A percentile compares a stretch with the other conserved stretches of the same genome.
These are phyloP conservation scores for Metalampra italica DNA, from an alignment of 2,888 invertebrate species.

Conservation along the genomic window DNA sequence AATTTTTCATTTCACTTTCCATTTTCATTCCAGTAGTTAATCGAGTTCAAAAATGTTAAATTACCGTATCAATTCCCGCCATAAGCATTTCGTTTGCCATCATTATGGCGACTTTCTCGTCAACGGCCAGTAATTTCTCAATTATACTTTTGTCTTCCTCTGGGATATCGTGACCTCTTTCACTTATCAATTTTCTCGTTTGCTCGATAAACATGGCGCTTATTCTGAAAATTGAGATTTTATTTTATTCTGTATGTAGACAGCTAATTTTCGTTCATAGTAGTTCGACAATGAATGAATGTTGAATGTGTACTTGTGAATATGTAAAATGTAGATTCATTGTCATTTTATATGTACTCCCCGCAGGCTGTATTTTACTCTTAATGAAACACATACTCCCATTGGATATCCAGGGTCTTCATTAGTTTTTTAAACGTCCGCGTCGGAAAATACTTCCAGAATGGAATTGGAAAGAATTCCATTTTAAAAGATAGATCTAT, in stretches of 20 bases:
- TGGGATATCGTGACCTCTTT: slow-evolving; percentile 47
- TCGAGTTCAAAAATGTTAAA: not conserved
- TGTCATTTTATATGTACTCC: too few species aligned
- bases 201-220: slow-evolving; percentile 50
- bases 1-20: too few species aligned
- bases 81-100: slow-evolving; percentile 85
- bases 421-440: slow-evolving; percentile 50
- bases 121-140: slow-evolving; percentile 80
- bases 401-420: slow-evolving; percentile 50
- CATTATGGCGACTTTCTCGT: slow-evolving; percentile 79
- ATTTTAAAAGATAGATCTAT: slow-evolving; percentile 40
- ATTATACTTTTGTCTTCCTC: slow-evolving; percentile 79
- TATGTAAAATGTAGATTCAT: too few species aligned
- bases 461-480: slow-evolving; percentile 43
- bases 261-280: too few species aligned
- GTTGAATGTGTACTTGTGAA: too few species aligned
- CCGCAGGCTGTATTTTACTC: too few species aligned
- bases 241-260: not conserved
- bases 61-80: slow-evolving; percentile 86
- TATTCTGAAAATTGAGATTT: slow-evolving; percentile 36
- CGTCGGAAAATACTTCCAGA: slow-evolving; percentile 49
- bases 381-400: slow-evolving; percentile 58
- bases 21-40: too few species aligned
- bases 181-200: slow-evolving; percentile 42
- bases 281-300: too few species aligned